These are phyloP conservation scores for Proterorhinus semilunaris DNA, from an alignment of 2,113 vertebrate genomes.

Conservation along the genomic window DNA sequence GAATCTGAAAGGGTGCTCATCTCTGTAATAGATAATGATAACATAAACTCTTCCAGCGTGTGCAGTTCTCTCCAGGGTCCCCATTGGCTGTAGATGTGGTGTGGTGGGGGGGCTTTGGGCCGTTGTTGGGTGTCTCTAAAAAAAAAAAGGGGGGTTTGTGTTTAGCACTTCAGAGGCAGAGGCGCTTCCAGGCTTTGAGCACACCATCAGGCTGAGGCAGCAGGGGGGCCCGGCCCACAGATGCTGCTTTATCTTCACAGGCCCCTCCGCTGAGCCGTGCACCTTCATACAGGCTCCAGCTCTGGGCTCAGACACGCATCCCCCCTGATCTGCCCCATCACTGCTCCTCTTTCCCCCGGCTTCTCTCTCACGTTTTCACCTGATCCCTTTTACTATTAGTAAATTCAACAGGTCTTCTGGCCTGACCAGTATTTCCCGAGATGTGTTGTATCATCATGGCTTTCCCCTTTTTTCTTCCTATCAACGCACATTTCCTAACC, in stretches of 20 bases:
- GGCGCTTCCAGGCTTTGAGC: constrained; percentile 62
- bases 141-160: constrained; percentile 15
- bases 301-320: constrained; percentile 66
- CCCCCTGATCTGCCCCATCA: constrained; percentile 62
- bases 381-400: background rate
- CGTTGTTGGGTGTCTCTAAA: background rate
- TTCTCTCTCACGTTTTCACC: constrained; percentile 18
- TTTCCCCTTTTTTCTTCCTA: too few species aligned
- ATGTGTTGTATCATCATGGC: too few species aligned
- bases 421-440: too few species aligned
- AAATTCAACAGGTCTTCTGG: too few species aligned
- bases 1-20: too few species aligned
- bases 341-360: constrained; percentile 40
- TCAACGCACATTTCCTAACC: too few species aligned
- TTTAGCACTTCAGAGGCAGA: constrained; percentile 69
- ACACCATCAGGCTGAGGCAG: constrained; percentile 58
- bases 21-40: too few species aligned
- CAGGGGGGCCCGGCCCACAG: constrained; percentile 70
- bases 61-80: constrained; percentile 16
- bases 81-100: constrained; percentile 68
- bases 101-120: constrained; percentile 30
- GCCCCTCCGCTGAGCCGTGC: constrained; percentile 58
- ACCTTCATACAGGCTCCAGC: constrained; percentile 61
- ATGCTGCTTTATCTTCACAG: constrained; percentile 75
- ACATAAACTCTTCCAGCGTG: background rate